These are phyloP conservation scores for Chrysodeixis includens DNA, from an alignment of 2,888 invertebrate species.

Conservation along the genomic window DNA sequence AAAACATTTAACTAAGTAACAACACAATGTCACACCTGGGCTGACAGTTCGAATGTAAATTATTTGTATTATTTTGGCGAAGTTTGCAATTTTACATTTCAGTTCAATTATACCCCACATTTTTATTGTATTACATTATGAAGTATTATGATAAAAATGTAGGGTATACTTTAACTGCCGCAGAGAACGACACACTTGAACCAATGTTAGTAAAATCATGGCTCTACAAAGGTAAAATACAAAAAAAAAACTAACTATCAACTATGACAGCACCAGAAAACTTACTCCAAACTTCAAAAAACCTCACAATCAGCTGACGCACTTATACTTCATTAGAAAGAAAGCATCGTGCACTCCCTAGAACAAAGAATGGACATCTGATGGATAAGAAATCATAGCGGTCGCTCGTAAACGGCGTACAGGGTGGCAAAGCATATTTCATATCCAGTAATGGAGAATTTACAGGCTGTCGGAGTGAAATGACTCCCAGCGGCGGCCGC, in stretches of 20 bases:
- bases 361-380: constrained; percentile 60
- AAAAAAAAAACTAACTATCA: background rate
- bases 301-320: background rate
- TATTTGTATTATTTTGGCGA: background rate
- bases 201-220: background rate
- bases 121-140: too few relatives aligned
- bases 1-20: constrained; percentile 47
- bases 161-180: too few relatives aligned
- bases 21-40: constrained; percentile 56
- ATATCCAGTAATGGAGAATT: constrained; percentile 89
- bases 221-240: background rate
- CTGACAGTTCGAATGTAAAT: constrained; percentile 49
- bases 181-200: too few relatives aligned
- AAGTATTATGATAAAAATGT: too few relatives aligned
- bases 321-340: constrained; percentile 45
- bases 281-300: constrained; percentile 1
- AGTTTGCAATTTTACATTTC: background rate
- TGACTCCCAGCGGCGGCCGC: constrained; percentile 86
- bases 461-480: constrained; percentile 88
- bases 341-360: constrained; percentile 53
- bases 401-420: constrained; percentile 75
- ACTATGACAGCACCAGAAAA: background rate
- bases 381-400: constrained; percentile 74
- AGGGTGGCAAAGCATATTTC: constrained; percentile 84
- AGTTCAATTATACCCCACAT: too few relatives aligned